Conservation (phyloP, 1,140 invertebrate species). For the Halyomorpha halys region DNA sequence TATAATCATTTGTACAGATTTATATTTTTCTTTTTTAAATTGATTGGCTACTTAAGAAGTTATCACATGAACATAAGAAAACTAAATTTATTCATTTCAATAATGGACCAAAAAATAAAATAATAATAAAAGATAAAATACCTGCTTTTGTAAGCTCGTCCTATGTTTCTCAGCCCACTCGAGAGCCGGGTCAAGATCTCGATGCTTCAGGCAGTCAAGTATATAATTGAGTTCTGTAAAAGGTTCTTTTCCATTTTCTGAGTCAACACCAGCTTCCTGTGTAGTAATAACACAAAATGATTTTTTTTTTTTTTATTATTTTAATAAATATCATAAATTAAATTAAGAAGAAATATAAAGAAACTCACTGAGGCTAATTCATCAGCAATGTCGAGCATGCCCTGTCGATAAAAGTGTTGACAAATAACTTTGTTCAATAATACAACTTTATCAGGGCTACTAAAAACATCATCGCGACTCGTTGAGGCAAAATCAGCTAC, state of each 20-base stretch:
- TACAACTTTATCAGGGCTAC: constrained; percentile 61
- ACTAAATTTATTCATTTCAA: no score
- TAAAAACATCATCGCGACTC: constrained; percentile 75
- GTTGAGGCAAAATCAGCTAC: constrained; percentile 83
- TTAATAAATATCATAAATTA: not conserved
- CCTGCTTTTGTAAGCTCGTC: constrained; percentile 48
- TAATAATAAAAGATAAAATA: constrained; percentile 23
- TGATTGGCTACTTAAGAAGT: no score
- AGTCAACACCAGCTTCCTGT: constrained; percentile 60
- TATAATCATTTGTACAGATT: no score
- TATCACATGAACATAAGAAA: no score
- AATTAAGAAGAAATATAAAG: not conserved
- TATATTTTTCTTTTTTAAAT: no score
- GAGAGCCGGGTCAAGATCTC: constrained; percentile 68
- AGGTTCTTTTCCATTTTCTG: constrained; percentile 63
- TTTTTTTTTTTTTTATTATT: not conserved
- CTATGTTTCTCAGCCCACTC: constrained; percentile 60
- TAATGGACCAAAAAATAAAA: no score
- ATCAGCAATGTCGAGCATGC: constrained; percentile 80
- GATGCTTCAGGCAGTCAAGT: constrained; percentile 64
- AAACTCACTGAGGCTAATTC: constrained; percentile 51
- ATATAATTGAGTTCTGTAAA: constrained; percentile 79
- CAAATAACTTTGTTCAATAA: constrained; percentile 91
- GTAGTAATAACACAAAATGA: no score
- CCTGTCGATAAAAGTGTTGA: constrained; percentile 91